Conservation (phyloP, 2,113 vertebrate genomes). For the Leptosomus discolor region DNA sequence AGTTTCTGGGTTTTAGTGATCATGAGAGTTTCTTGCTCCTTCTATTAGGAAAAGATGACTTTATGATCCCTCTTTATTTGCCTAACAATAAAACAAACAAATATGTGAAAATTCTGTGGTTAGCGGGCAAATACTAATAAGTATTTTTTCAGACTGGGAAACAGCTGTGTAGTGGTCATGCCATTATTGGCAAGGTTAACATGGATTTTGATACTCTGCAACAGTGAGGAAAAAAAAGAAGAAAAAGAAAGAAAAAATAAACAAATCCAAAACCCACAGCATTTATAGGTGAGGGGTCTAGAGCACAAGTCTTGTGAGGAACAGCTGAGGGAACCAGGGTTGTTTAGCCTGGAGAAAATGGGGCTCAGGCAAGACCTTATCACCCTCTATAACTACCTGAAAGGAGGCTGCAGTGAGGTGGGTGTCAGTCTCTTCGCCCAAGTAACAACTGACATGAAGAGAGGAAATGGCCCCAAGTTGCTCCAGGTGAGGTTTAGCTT, state of each 20-base stretch:
- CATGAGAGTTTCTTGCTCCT: not conserved
- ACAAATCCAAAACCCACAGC: not conserved
- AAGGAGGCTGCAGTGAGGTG: no score
- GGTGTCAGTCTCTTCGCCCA: no score
- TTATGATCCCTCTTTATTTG: not conserved
- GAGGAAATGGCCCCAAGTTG: no score
- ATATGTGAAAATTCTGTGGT: not conserved
- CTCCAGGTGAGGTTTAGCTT: no score
- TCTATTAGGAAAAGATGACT: not conserved
- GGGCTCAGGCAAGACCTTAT: no score
- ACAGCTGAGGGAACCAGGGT: no score
- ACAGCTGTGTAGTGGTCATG: not conserved
- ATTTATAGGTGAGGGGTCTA: no score
- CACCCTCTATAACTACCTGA: no score
- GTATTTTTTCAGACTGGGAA: not conserved
- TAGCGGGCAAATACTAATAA: not conserved
- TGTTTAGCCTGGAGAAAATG: no score
- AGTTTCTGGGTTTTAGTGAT: not conserved
- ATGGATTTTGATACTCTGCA: not conserved
- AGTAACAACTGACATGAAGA: no score
- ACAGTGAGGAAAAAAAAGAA: fast-evolving
- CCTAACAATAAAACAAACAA: not conserved
- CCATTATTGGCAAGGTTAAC: not conserved
- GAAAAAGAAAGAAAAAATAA: not conserved
- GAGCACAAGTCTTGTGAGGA: no score